phyloP scores from a whole-genome alignment of 2,888 invertebrate genomes.

The Eulithis prunata region DNA sequence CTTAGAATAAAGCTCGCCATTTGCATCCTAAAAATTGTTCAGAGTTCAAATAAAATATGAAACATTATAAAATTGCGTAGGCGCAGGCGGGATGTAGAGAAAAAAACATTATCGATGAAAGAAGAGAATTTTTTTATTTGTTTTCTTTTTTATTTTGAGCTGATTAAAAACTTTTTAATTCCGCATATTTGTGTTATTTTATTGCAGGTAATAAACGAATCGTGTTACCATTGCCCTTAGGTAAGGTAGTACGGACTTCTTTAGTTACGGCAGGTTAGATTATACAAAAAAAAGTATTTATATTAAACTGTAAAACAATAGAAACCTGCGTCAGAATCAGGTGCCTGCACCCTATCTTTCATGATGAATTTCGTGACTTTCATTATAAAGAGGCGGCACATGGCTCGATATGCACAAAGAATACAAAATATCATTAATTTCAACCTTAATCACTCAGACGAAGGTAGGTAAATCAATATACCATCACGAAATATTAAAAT shows the following conservation, averaged over 20 bases:
- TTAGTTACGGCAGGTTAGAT: no score
- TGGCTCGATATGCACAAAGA: conserved; percentile 11
- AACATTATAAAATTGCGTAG: conserved; percentile 13
- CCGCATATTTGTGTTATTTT: no score
- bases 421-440: conserved; percentile 21
- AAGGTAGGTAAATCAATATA: neutral
- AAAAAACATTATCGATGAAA: neutral
- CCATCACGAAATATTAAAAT: neutral
- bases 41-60: conserved; percentile 18
- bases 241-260: no score
- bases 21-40: conserved; percentile 15
- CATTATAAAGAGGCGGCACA: conserved; percentile 26
- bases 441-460: neutral
- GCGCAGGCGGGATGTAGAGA: conserved; percentile 1
- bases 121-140: neutral
- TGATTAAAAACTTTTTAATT: no score
- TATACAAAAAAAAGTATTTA: neutral
- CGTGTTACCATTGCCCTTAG: no score
- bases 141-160: no score
- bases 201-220: no score
- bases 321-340: neutral
- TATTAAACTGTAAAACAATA: neutral
- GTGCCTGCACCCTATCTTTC: conserved; percentile 12
- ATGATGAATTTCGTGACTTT: conserved; percentile 29
- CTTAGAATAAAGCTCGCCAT: conserved; percentile 29